A percentile compares a stretch with the other conserved stretches of the same genome.
phyloP scores from a whole-genome alignment of 2,888 invertebrate genomes.

The Agrotis exclamationis region DNA sequence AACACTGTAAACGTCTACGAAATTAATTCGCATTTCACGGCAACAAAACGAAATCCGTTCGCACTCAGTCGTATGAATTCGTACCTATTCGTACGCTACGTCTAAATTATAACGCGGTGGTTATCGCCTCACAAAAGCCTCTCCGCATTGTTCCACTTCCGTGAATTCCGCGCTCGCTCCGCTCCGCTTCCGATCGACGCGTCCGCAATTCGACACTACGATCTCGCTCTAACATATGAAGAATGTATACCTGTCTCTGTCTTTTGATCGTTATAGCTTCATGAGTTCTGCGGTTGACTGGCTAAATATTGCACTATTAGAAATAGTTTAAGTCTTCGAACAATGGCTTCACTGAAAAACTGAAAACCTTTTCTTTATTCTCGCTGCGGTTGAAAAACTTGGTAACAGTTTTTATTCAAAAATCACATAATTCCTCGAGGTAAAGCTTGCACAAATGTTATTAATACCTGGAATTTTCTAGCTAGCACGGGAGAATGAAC shows the following conservation, averaged over 20 bases:
- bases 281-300: slow-evolving; percentile 47
- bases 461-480: slow-evolving; percentile 49
- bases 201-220: slow-evolving; percentile 49
- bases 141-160: slow-evolving; percentile 69
- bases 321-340: slow-evolving; percentile 33
- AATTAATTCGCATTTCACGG: slow-evolving; percentile 41
- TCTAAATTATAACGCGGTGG: slow-evolving; percentile 64
- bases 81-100: slow-evolving; percentile 40
- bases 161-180: slow-evolving; percentile 62
- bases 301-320: slow-evolving; percentile 54
- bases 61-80: slow-evolving; percentile 35
- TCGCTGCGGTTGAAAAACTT: not conserved
- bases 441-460: slow-evolving; percentile 46
- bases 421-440: slow-evolving; percentile 12
- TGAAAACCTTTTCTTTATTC: slow-evolving; percentile 6
- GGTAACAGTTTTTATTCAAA: slow-evolving; percentile 21
- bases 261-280: slow-evolving; percentile 55
- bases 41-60: slow-evolving; percentile 46
- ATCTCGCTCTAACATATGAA: slow-evolving; percentile 41
- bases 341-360: slow-evolving; percentile 8
- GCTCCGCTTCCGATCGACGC: slow-evolving; percentile 67
- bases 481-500: slow-evolving; percentile 31
- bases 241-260: slow-evolving; percentile 36
- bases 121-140: slow-evolving; percentile 70
- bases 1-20: slow-evolving; percentile 33